A percentile compares a stretch with the other conserved stretches of the same genome.
Conservation (phyloP, 2,888 invertebrate species). For the Eupithecia tripunctaria region DNA sequence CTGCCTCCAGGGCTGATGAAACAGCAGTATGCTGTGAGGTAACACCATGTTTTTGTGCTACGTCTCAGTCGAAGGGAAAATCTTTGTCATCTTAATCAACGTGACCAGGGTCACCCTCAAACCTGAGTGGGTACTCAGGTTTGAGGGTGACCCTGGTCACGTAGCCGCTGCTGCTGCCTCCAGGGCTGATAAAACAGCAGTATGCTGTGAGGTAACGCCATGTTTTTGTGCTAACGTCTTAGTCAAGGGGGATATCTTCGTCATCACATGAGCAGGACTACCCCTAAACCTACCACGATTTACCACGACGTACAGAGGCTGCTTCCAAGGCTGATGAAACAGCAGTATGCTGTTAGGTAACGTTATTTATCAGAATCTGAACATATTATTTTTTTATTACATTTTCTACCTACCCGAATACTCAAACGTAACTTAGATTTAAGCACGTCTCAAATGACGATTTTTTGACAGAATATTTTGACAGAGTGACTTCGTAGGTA, state of each 20-base stretch:
- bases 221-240: conserved; percentile 45
- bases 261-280: no score
- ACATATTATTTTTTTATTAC: no score
- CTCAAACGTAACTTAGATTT: no score
- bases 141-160: conserved; percentile 71
- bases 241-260: conserved; percentile 60
- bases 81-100: conserved; percentile 65
- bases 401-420: no score
- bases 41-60: conserved; percentile 11
- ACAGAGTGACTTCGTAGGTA: no score
- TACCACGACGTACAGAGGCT: conserved; percentile 67
- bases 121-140: no score
- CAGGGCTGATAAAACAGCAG: conserved; percentile 58
- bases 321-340: conserved; percentile 62
- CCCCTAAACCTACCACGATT: no score
- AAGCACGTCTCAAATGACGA: no score
- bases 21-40: conserved; percentile 70
- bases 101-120: no score
- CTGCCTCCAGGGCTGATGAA: conserved; percentile 65
- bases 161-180: conserved; percentile 66
- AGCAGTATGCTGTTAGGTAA: conserved; percentile 70
- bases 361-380: no score
- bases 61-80: conserved; percentile 58
- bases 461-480: no score
- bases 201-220: conserved; percentile 68